phyloP scores from a whole-genome alignment of 2,797 vertebrate genomes.

The Spinibarbus caldwelli region DNA sequence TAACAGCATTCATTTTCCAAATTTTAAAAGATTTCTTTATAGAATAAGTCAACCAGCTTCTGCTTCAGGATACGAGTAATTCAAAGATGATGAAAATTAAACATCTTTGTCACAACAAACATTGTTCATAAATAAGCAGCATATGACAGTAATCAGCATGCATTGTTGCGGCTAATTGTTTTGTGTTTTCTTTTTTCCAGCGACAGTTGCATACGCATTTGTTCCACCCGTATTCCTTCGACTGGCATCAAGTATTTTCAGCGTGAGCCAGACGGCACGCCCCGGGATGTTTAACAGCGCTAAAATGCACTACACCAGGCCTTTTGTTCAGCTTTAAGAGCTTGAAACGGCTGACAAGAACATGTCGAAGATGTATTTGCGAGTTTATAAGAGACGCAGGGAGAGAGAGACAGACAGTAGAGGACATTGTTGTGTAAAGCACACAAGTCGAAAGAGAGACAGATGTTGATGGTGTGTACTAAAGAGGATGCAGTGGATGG shows the following conservation, averaged over 20 bases:
- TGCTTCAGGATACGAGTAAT: conserved; percentile 16
- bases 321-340: conserved; percentile 61
- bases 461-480: conserved; percentile 41
- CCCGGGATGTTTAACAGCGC: conserved; percentile 55
- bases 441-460: conserved; percentile 21
- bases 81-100: conserved; percentile 18
- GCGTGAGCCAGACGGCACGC: conserved; percentile 59
- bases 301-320: conserved; percentile 30
- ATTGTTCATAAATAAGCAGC: conserved; percentile 37
- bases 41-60: conserved; percentile 18
- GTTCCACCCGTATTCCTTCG: conserved; percentile 36
- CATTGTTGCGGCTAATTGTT: conserved; percentile 43
- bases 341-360: conserved; percentile 64
- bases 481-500: conserved; percentile 31
- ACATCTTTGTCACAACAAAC: conserved; percentile 28
- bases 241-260: conserved; percentile 54
- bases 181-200: conserved; percentile 34
- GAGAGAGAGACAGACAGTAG: conserved; percentile 37
- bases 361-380: conserved; percentile 59
- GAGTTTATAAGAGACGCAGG: conserved; percentile 47
- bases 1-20: background rate
- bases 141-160: conserved; percentile 32
- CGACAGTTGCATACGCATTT: conserved; percentile 31
- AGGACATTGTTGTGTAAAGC: conserved; percentile 30
- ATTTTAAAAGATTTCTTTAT: conserved; percentile 6